phyloP scores from a whole-genome alignment of 2,888 invertebrate species.

The Limnephilus lunatus region DNA sequence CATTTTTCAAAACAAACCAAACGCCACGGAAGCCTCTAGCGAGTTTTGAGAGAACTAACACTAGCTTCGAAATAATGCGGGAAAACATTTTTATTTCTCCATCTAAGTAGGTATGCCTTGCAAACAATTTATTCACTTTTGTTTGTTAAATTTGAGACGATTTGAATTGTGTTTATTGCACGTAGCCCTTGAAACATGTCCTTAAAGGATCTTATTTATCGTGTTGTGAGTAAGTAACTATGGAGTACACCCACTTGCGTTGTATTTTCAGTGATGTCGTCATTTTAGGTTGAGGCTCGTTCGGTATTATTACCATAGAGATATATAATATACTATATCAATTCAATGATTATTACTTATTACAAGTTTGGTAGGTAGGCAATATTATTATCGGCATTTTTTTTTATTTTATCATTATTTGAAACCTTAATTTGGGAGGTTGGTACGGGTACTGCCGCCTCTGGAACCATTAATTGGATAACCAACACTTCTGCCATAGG shows the following conservation, averaged over 20 bases:
- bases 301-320: too few relatives aligned
- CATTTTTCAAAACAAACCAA: slow-evolving; percentile 54
- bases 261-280: not conserved
- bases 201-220: not conserved
- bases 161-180: not conserved
- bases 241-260: not conserved
- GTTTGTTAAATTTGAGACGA: not conserved
- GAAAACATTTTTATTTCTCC: not conserved
- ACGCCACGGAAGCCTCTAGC: not conserved
- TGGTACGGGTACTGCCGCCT: too few relatives aligned
- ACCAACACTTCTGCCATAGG: too few relatives aligned
- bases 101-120: not conserved
- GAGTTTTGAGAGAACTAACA: slow-evolving; percentile 9
- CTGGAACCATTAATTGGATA: too few relatives aligned
- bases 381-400: not conserved
- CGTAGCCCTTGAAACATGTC: not conserved
- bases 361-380: not conserved
- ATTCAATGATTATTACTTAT: too few relatives aligned
- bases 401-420: not conserved
- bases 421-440: not conserved
- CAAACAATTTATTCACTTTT: not conserved
- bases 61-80: not conserved
- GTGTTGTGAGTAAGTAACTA: not conserved
- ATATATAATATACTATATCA: too few relatives aligned
- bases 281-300: not conserved